These are phyloP conservation scores for Drosophila meridiana DNA, from an alignment of 2,888 invertebrate species.

Conservation along the genomic window DNA sequence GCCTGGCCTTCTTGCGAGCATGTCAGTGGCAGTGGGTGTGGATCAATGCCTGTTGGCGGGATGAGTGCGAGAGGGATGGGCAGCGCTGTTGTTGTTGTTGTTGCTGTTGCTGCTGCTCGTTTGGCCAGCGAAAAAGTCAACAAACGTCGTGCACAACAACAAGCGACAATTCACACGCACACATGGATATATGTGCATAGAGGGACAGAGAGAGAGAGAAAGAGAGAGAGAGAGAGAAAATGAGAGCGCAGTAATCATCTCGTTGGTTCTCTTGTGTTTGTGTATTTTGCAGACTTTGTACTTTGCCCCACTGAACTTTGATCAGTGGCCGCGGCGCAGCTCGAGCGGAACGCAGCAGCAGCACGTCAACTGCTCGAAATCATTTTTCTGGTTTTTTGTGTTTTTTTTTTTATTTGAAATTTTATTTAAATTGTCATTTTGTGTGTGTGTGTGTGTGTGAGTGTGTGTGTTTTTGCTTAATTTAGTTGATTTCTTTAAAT, in stretches of 20 bases:
- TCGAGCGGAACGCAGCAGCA: slow-evolving; percentile 45
- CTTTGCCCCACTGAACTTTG: slow-evolving; percentile 82
- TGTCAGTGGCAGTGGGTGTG: slow-evolving; percentile 13
- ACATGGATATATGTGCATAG: background rate
- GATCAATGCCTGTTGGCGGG: background rate
- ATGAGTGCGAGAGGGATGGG: background rate
- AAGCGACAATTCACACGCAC: slow-evolving; percentile 8
- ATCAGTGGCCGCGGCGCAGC: slow-evolving; percentile 49
- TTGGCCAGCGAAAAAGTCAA: slow-evolving; percentile 44
- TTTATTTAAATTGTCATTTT: slow-evolving; percentile 22
- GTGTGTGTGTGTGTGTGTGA: background rate
- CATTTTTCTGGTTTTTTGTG: slow-evolving; percentile 28
- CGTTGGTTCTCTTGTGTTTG: slow-evolving; percentile 28
- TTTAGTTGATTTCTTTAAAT: slow-evolving; percentile 49
- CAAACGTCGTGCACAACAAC: slow-evolving; percentile 33
- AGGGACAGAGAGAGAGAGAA: background rate
- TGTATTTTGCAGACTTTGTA: slow-evolving; percentile 77
- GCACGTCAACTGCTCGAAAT: slow-evolving; percentile 53
- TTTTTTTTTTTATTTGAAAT: slow-evolving; percentile 8
- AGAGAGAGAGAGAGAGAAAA: background rate
- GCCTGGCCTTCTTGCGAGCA: slow-evolving; percentile 5
- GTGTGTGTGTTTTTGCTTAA: slow-evolving; percentile 20
- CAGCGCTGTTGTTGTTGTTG: background rate
- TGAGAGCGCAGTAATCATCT: background rate
- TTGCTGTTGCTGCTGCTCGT: background rate